These are phyloP conservation scores for Dendroctonus ponderosae DNA, from an alignment of 1,140 invertebrate species.

Conservation along the genomic window DNA sequence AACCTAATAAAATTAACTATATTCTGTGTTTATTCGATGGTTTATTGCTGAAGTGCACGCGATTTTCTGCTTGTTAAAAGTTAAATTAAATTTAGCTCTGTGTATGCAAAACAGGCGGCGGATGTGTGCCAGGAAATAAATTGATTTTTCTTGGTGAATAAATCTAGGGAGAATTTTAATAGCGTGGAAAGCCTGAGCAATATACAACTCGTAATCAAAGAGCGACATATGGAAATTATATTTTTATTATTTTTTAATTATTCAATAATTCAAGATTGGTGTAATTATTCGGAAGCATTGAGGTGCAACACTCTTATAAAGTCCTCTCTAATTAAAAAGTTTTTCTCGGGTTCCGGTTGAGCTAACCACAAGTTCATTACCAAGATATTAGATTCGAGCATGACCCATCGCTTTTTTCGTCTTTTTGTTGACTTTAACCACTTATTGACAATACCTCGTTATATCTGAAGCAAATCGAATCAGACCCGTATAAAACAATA, in stretches of 20 bases:
- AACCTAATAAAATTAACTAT: conserved; percentile 39
- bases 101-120: conserved; percentile 4
- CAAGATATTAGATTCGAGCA: conserved; percentile 42
- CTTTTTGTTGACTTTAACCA: conserved; percentile 41
- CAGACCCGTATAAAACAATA: conserved; percentile 44
- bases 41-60: conserved; percentile 30
- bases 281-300: conserved; percentile 36
- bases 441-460: conserved; percentile 45
- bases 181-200: too few species aligned
- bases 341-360: conserved; percentile 45
- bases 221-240: background rate
- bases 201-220: too few species aligned
- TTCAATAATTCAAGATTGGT: conserved; percentile 14
- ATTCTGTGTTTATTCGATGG: conserved; percentile 29
- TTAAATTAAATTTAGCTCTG: conserved; percentile 36
- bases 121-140: background rate
- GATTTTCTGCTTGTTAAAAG: conserved; percentile 30
- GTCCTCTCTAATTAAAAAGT: conserved; percentile 46
- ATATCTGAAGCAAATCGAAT: conserved; percentile 45
- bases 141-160: too few species aligned
- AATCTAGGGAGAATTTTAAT: too few species aligned
- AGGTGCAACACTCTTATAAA: conserved; percentile 41
- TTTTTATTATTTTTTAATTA: conserved; percentile 1
- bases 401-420: conserved; percentile 38
- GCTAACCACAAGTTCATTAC: conserved; percentile 47